These are phyloP conservation scores for Cebidichthys violaceus DNA, from an alignment of 2,113 vertebrate species.

Conservation along the genomic window DNA sequence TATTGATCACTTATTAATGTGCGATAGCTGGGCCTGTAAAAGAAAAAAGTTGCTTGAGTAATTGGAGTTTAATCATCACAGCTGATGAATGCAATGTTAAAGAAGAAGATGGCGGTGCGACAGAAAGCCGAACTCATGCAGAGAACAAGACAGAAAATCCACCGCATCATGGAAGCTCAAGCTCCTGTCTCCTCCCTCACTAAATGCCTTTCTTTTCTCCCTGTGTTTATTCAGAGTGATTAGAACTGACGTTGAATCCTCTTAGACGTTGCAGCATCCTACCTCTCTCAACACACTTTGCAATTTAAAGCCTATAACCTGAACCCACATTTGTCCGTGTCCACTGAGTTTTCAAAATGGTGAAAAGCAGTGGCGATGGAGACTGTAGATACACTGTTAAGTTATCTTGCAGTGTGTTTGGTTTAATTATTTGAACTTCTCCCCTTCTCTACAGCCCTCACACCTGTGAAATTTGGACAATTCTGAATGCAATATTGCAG, in stretches of 20 bases:
- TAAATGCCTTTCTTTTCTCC: not conserved
- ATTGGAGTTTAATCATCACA: conserved; percentile 30
- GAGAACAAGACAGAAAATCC: conserved; percentile 28
- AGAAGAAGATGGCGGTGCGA: conserved; percentile 6
- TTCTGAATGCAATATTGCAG: no score
- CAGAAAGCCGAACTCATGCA: conserved; percentile 21
- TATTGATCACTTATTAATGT: conserved; percentile 67
- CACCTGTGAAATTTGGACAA: no score
- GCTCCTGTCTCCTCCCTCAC: not conserved
- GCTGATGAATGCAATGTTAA: conserved; percentile 17
- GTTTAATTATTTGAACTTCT: no score
- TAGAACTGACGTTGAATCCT: conserved; percentile 9
- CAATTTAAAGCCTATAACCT: not conserved
- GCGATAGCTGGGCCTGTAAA: conserved; percentile 40
- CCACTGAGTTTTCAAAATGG: not conserved
- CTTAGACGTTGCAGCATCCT: not conserved
- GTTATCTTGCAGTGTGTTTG: no score
- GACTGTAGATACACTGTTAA: no score
- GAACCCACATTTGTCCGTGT: not conserved
- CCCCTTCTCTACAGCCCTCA: no score
- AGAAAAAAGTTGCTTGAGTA: conserved; percentile 50
- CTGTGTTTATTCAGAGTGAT: conserved; percentile 16
- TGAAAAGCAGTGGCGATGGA: not conserved
- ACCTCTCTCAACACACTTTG: not conserved
- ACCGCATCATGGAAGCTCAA: conserved; percentile 4